phyloP scores from a whole-genome alignment of 2,797 vertebrate genomes.

The Eulemur coronatus region DNA sequence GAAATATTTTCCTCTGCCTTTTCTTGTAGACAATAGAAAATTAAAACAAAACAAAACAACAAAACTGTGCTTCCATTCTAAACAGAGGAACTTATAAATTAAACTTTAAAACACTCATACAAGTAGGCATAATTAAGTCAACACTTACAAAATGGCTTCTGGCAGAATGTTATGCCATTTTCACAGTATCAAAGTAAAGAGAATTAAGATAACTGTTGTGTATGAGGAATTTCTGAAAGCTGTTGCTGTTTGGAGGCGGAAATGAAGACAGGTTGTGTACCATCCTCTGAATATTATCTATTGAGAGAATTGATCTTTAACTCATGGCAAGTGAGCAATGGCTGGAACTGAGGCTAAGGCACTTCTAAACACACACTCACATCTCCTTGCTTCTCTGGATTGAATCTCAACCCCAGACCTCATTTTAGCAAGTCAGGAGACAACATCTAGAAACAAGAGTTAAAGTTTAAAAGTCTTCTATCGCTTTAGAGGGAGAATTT shows the following conservation, averaged over 20 bases:
- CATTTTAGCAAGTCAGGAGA: neutral
- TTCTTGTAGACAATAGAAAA: neutral
- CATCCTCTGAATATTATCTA: neutral
- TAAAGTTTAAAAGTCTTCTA: neutral
- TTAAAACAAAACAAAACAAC: neutral
- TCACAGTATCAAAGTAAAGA: constrained; percentile 51
- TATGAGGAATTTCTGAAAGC: constrained; percentile 3
- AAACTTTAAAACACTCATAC: neutral
- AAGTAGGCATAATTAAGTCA: neutral
- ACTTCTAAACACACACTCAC: neutral
- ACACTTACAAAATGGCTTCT: neutral
- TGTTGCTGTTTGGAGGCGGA: constrained; percentile 27
- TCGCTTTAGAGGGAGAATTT: neutral
- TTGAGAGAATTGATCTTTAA: constrained; percentile 75
- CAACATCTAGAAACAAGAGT: neutral
- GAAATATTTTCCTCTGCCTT: neutral
- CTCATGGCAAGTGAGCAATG: constrained; percentile 55
- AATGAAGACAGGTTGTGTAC: constrained; percentile 12
- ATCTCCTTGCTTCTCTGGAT: neutral
- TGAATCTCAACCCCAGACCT: constrained; percentile 28
- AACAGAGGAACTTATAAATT: neutral
- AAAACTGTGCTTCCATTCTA: neutral
- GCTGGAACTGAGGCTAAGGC: neutral
- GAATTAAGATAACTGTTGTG: constrained; percentile 15
- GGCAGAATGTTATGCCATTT: constrained; percentile 11